phyloP scores from a whole-genome alignment of 1,140 invertebrate genomes.

The Scylla paramamosain region DNA sequence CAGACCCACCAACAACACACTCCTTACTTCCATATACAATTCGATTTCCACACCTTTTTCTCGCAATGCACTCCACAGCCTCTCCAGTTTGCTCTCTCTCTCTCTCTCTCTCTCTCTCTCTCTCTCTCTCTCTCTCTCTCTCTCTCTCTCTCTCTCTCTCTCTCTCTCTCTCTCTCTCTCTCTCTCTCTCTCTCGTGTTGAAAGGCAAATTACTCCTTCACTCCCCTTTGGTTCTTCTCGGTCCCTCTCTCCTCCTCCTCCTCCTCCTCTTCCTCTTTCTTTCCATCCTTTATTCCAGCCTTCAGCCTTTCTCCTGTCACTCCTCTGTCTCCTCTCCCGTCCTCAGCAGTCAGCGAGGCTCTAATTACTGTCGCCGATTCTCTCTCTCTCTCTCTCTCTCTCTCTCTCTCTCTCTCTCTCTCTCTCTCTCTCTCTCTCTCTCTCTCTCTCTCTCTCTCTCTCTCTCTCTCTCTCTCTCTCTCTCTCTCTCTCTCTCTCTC shows the following conservation, averaged over 20 bases:
- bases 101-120: neutral
- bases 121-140: neutral
- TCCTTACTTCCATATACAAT: neutral
- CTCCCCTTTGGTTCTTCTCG: neutral
- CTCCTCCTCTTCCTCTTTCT: neutral
- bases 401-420: conserved; percentile 48
- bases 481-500: conserved; percentile 30
- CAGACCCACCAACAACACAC: no score
- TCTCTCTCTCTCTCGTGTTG: neutral
- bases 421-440: conserved; percentile 42
- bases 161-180: neutral
- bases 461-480: conserved; percentile 29
- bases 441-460: conserved; percentile 10
- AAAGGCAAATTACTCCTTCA: conserved; percentile 10
- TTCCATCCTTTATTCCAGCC: neutral
- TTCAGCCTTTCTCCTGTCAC: conserved; percentile 24
- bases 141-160: neutral
- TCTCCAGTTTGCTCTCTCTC: neutral
- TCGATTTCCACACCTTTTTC: neutral
- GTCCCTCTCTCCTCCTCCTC: neutral
- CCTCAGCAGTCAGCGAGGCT: neutral
- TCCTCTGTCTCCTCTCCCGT: conserved; percentile 31
- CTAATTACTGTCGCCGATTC: neutral
- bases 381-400: conserved; percentile 43
- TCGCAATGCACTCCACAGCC: neutral